Evolutionary conservation across 2,888 invertebrate genomes (phyloP), one percentile per base, ranked within the genome.

Genomic region (Psylliodes chrysocephalus): DNA sequence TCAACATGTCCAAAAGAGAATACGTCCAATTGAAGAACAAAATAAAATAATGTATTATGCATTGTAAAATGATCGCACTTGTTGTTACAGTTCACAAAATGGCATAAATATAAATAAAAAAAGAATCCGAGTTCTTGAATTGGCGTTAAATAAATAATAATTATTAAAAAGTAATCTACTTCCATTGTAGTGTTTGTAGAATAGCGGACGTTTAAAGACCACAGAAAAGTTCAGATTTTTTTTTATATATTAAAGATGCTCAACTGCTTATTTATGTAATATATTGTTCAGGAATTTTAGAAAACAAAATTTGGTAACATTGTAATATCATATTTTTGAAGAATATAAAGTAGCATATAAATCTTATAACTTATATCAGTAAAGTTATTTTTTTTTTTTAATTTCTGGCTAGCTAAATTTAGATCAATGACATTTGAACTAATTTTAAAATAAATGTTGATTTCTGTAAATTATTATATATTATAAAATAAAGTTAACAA

Each of bases 111-210:
- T 18, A 30, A 51, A 51, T 15, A 51, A 10, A 15, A 51, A 35
- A 30, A 18, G 33, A 51, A 51, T 30, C 51, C 51, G 46, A 46
- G 17, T 30, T 51, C 51, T 33, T n/a, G 75, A 38, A 76, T 79
- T 73, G 78, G 74, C 78, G 76, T 79, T 79, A 75, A 78, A 74
- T 73, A 73, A 71, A 73, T 73, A 72, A n/a, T n/a, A n/a, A n/a
- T 77, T 77, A 78, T 79, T 77, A 79, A 79, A 77, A 62, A 57
- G 67, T 66, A 67, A 76, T 76, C 79, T 78, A 81, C 81, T 81
- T 81, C 81, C 81, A 81, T 75, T 52, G 42, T 60, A 60, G 60
- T 17, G 10, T 59, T 28, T 59, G 10, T 60, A 46, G 46, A 10
- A 19, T 46, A 60, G 33, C 30, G 42, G 30, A 40, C 44, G 44